Evolutionary conservation across 2,113 vertebrate genomes (phyloP).

Genomic region (Lophotis ruficrista): DNA sequence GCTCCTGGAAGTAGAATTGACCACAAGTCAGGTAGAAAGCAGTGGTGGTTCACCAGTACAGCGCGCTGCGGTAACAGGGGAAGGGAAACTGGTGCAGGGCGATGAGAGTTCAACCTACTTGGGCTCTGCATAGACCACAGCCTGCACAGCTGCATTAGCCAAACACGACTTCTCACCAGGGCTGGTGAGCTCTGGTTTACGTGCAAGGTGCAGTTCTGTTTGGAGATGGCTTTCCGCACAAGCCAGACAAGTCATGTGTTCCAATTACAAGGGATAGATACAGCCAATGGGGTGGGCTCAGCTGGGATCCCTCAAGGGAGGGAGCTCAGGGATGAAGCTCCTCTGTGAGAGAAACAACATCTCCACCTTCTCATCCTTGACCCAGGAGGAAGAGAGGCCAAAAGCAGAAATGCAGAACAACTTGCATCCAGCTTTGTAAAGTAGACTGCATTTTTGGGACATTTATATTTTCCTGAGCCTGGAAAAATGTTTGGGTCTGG

Average conservation of each 20-base stretch:
- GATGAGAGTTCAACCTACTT: not conserved
- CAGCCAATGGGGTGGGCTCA: not conserved
- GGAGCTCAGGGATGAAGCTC: not conserved
- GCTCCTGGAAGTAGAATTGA: constrained; percentile 17
- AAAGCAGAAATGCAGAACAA: not conserved
- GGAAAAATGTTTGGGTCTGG: not conserved
- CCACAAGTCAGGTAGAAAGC: not conserved
- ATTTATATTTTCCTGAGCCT: not conserved
- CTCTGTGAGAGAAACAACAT: not conserved
- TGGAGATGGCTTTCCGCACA: not conserved
- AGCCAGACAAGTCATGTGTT: not conserved
- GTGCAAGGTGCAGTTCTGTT: not conserved
- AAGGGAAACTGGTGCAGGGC: not conserved
- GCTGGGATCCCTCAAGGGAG: not conserved
- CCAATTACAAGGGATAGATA: no score
- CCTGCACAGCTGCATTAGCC: not conserved
- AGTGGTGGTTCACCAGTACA: not conserved
- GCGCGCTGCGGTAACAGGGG: no score
- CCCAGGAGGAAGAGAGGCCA: not conserved
- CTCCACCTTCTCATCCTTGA: not conserved
- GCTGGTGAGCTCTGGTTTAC: not conserved
- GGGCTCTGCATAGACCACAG: not conserved
- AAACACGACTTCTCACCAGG: not conserved
- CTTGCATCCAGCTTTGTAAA: not conserved
- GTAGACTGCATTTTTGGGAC: not conserved